Base-by-base conservation (phyloP, 2,888 invertebrate species). In the Epirrhoe tristata region DNA sequence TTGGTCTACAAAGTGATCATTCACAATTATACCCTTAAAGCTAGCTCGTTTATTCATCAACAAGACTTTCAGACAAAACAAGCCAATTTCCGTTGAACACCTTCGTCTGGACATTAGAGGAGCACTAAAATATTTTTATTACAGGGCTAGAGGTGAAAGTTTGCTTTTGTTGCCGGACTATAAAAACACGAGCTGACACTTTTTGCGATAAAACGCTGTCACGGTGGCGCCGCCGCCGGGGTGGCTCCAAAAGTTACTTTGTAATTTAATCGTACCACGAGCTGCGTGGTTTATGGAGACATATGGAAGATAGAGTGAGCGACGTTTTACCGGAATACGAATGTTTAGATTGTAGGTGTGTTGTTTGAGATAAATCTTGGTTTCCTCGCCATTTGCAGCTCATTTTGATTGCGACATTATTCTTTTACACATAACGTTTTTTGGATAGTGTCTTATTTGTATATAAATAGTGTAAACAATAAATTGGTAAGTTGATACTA, bases 151-250 rank as follows among this genome's bases (percentile, higher is more conserved):
- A 87, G 88, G 88, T 87, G 86, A 89, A 87, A 89, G 86, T 87
- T 90, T 86, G 82, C 86, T 84, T 88, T 90, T 89, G 87, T 88
- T 84, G 83, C 82, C 81, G 81, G 74, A 79, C 82, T 80, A 84
- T 88, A 88, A 89, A 90, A 90, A 87, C 81, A 84, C 75, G 76
- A 80, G 81, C 82, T 86, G 90, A 89, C 91, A 89, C 83, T 87
- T 88, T 85, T 83, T 81, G 84, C 85, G 90, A 91, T 91, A 91
- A 90, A 89, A 80, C 79, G 81, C 83, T 86, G 89, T 86, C 87
- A 85, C 77, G 79, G 82, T 80, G 86, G 82, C 83, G 84, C 84
- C 82, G 71, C 36, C 10, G 10, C 48, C 48, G 48, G 48, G 48
- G 48, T 48, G 16, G n/a, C 16, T 53, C 63, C 63, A 66, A 70